Conservation (phyloP, 2,888 invertebrate species). For the Lordiphosa andalusiaca region DNA sequence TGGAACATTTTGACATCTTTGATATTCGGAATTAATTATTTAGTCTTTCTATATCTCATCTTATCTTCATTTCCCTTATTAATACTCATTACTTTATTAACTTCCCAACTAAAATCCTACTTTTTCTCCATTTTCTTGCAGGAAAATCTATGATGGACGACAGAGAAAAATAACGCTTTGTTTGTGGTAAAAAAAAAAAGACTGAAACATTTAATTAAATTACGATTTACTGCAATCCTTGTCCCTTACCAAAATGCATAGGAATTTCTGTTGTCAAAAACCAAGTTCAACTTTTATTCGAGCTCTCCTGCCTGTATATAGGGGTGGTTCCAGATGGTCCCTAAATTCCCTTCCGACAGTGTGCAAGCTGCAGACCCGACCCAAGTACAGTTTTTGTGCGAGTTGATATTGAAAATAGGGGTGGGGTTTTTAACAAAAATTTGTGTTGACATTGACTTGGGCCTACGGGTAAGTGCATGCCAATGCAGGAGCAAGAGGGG, state of each 20-base stretch:
- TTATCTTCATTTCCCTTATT: no score
- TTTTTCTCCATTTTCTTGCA: slow-evolving; percentile 51
- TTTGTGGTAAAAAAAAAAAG: slow-evolving; percentile 72
- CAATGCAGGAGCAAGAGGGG: slow-evolving; percentile 61
- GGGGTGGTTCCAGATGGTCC: slow-evolving; percentile 51
- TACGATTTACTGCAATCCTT: slow-evolving; percentile 11
- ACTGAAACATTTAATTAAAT: slow-evolving; percentile 13
- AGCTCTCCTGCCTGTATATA: slow-evolving; percentile 41
- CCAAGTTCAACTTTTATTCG: slow-evolving; percentile 40
- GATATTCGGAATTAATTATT: no score
- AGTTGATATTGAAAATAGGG: slow-evolving; percentile 37
- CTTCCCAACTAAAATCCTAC: background rate
- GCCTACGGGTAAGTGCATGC: slow-evolving; percentile 54
- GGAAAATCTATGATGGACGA: slow-evolving; percentile 79
- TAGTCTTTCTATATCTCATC: no score
- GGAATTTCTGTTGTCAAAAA: slow-evolving; percentile 36
- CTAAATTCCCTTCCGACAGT: slow-evolving; percentile 3
- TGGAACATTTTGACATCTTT: no score
- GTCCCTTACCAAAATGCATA: slow-evolving; percentile 30
- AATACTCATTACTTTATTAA: background rate
- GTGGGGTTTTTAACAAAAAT: slow-evolving; percentile 31
- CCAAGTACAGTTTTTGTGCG: slow-evolving; percentile 54
- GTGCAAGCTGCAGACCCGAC: slow-evolving; percentile 55
- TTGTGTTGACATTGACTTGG: slow-evolving; percentile 67
- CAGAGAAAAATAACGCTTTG: slow-evolving; percentile 78